These are phyloP conservation scores for Lithophane ornitopus DNA, from an alignment of 2,888 invertebrate species.

Conservation along the genomic window DNA sequence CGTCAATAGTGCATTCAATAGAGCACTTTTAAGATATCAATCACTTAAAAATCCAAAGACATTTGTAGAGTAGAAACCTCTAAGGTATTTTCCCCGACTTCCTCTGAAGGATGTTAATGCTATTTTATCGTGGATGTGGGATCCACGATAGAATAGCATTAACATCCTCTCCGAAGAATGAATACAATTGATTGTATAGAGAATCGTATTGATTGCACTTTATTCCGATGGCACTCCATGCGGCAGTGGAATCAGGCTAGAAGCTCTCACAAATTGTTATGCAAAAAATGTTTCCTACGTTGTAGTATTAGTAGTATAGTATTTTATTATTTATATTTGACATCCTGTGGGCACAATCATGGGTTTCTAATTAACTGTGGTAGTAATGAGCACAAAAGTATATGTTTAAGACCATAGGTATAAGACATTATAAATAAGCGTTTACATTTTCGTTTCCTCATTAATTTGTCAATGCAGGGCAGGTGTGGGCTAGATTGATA, in stretches of 20 bases:
- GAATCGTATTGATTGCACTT: conserved; percentile 3
- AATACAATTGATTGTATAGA: not conserved
- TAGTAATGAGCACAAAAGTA: not conserved
- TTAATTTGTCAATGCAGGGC: not conserved
- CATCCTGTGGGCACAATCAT: not conserved
- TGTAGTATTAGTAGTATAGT: not conserved
- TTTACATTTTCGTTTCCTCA: not conserved
- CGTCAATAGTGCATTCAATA: conserved; percentile 1
- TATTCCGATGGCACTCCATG: not conserved
- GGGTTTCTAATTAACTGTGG: not conserved
- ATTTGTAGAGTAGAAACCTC: conserved; percentile 5
- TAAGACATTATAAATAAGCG: not conserved
- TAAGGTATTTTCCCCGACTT: not conserved
- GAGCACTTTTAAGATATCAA: conserved; percentile 13
- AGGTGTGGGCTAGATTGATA: conserved; percentile 9
- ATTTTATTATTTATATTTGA: not conserved
- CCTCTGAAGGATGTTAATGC: not conserved
- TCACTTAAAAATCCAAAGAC: conserved; percentile 15
- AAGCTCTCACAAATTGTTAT: not conserved
- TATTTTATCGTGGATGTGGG: not conserved
- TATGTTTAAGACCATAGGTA: too few relatives aligned
- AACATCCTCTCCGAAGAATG: not conserved
- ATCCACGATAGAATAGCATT: too few relatives aligned
- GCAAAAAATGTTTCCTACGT: not conserved
- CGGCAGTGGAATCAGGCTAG: not conserved